Conservation (phyloP, 2,797 vertebrate genomes). For the Spinus olivaceus region DNA sequence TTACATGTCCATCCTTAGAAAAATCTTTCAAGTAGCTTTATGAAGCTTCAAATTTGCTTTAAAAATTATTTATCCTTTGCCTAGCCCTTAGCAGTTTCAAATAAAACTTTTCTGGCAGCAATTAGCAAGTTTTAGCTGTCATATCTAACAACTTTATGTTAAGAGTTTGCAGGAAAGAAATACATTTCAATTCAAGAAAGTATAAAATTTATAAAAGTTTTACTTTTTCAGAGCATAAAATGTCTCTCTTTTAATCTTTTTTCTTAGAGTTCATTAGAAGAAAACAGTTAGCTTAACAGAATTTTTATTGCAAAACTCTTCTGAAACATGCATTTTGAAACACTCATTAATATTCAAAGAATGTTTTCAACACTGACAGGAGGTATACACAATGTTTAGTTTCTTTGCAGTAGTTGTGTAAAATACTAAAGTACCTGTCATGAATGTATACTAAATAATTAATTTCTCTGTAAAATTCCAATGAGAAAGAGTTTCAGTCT, state of each 20-base stretch:
- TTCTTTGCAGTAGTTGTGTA: not conserved
- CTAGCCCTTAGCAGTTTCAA: not conserved
- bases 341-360: not conserved
- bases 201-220: not conserved
- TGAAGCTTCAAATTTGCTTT: not conserved
- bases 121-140: not conserved
- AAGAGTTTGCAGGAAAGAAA: not conserved
- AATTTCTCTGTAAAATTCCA: not conserved
- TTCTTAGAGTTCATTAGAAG: not conserved
- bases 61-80: not conserved
- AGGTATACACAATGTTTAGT: not conserved
- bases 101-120: not conserved
- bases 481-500: not conserved
- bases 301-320: not conserved
- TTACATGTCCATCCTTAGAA: not conserved
- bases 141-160: not conserved
- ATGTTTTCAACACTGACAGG: not conserved
- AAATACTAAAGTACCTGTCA: slow-evolving; percentile 5
- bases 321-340: not conserved
- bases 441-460: not conserved
- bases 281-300: not conserved
- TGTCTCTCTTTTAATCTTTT: not conserved
- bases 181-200: not conserved
- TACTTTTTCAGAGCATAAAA: not conserved
- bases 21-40: not conserved